These are phyloP conservation scores for Brevimyrus niger DNA, from an alignment of 2,113 vertebrate species.

Conservation along the genomic window DNA sequence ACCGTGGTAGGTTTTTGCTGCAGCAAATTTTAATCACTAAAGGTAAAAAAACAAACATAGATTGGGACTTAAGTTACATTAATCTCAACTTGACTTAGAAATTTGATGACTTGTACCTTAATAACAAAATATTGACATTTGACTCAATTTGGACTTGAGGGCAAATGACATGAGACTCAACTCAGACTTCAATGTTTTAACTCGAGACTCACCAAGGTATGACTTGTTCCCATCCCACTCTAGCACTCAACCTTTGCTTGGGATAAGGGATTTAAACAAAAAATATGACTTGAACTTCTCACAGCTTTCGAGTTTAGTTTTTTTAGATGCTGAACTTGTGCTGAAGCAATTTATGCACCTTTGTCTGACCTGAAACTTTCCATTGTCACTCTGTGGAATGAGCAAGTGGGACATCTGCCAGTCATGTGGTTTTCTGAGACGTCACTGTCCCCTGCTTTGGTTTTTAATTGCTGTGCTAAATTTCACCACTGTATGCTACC, in stretches of 20 bases:
- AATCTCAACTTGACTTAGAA: too few species aligned
- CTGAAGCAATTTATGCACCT: not conserved
- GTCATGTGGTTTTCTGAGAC: not conserved
- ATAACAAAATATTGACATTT: too few species aligned
- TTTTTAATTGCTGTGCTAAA: not conserved
- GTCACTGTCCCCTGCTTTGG: not conserved
- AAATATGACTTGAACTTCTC: not conserved
- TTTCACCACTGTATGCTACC: not conserved
- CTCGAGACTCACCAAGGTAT: too few species aligned
- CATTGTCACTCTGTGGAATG: not conserved
- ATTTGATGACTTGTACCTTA: too few species aligned
- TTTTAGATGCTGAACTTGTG: not conserved
- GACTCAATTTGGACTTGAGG: too few species aligned
- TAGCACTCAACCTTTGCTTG: not conserved
- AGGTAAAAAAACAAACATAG: too few species aligned
- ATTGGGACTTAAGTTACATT: too few species aligned
- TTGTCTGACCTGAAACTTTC: not conserved
- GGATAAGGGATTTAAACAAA: not conserved
- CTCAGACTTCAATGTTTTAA: too few species aligned
- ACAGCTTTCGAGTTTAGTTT: not conserved
- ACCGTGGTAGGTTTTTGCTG: too few species aligned
- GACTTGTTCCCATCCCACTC: not conserved
- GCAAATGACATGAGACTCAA: too few species aligned
- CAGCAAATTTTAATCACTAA: too few species aligned
- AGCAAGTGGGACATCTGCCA: not conserved